Evolutionary conservation across 1,140 invertebrate species (phyloP).

Genomic region (Drosophila repleta): DNA sequence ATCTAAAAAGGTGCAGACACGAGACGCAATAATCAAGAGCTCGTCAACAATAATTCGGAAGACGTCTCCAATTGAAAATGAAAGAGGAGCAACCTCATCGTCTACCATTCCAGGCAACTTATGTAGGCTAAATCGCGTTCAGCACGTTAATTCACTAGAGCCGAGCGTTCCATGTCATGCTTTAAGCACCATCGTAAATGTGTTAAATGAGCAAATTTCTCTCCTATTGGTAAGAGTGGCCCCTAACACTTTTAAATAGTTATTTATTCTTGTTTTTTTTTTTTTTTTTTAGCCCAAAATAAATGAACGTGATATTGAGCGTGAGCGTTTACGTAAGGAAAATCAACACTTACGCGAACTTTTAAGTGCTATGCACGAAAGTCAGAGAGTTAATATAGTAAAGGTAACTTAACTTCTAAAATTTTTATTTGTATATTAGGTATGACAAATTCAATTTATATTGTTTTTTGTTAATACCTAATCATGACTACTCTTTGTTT

Average conservation of each 20-base stretch:
- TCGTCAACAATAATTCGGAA: constrained; percentile 45
- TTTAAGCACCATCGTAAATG: constrained; percentile 85
- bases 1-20: constrained; percentile 43
- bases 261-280: constrained; percentile 34
- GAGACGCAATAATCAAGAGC: constrained; percentile 48
- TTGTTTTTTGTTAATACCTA: no score
- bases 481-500: no score
- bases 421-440: not conserved
- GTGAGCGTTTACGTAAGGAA: constrained; percentile 89
- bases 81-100: constrained; percentile 18
- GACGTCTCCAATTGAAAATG: constrained; percentile 10
- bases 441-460: no score
- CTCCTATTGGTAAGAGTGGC: constrained; percentile 85
- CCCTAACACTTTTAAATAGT: not conserved
- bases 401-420: constrained; percentile 54
- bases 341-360: constrained; percentile 89
- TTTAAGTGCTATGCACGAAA: constrained; percentile 87
- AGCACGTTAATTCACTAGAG: constrained; percentile 76
- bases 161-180: constrained; percentile 85
- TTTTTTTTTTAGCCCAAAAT: constrained; percentile 87
- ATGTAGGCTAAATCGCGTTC: constrained; percentile 79
- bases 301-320: constrained; percentile 90
- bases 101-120: constrained; percentile 35
- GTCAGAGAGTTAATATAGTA: constrained; percentile 81
- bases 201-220: constrained; percentile 86